Evolutionary conservation across 2,113 vertebrate species (phyloP), one percentile per base, ranked within the genome.

Genomic region (Bubo bubo): DNA sequence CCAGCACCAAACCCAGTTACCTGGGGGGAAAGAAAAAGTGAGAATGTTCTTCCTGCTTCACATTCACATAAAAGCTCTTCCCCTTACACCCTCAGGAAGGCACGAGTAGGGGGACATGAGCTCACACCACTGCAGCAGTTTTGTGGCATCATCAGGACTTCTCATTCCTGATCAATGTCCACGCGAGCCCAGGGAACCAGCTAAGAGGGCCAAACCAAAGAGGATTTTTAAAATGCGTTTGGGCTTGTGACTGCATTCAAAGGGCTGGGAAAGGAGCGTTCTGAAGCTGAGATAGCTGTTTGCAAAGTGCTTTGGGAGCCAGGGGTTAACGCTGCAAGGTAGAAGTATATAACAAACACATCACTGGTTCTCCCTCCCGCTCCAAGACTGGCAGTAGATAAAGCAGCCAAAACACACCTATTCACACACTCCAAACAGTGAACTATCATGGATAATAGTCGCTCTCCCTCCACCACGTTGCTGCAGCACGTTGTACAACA

Each of bases 31-130:
- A 47, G 47, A 49, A 73, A 11, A 64, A 50, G 27, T 10, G n/a
- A 80, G 53, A 62, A 68, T 9, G 30, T 93, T 86, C 80, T 62
- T 88, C 71, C 71, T 88, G 79, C 63, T 94, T 75, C 84, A 8
- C 12, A 58, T 28, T 34, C 82, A 26, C 30, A 22, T 8, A 13
- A 66, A 89, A 66, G 3, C 59, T 81, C 73, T 66, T 68, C 19
- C 35, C 34, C 11, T 37, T 43, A 14, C 23, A 10, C 30, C 45
- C 49, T 50, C n/a, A 15, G 55, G 55, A 70, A 59, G 68, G 64
- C 32, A 53, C 0, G 0, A 72, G 49, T 3, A 37, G 16, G 55
- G 58, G n/a, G 47, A 59, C 56, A 9, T 2, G 11, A 43, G 45
- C 47, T 84, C 47, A 21, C 53, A 24, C 8, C 26, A 12, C 14